These are phyloP conservation scores for Pangasius krempfi DNA, from an alignment of 2,797 vertebrate species.

Conservation along the genomic window DNA sequence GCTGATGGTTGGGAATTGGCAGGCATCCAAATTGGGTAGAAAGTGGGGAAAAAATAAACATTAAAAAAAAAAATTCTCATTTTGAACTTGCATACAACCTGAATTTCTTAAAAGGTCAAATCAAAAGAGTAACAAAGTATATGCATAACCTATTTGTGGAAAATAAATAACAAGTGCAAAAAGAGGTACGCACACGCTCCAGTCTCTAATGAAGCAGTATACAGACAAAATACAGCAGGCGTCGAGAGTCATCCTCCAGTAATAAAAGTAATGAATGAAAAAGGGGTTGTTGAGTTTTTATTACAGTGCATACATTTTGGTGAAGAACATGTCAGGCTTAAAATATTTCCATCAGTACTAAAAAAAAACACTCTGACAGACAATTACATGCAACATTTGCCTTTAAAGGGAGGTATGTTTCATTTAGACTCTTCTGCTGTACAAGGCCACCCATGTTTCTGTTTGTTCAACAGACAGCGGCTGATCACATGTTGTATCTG, in stretches of 20 bases:
- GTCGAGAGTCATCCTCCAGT: neutral
- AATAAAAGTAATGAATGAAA: neutral
- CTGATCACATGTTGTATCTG: neutral
- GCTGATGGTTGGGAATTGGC: neutral
- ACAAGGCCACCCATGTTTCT: neutral
- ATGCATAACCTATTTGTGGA: neutral
- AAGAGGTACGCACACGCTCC: neutral
- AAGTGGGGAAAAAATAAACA: neutral
- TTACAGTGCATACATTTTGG: neutral
- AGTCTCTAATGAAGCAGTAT: no score
- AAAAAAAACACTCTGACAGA: neutral
- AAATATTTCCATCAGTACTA: neutral
- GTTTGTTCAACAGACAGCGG: neutral
- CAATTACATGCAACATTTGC: neutral
- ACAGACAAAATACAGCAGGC: neutral
- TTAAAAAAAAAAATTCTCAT: neutral
- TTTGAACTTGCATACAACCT: neutral
- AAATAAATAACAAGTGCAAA: neutral
- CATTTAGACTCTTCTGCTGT: neutral
- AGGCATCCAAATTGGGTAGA: neutral
- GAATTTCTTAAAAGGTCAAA: neutral
- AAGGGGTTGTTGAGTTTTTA: neutral
- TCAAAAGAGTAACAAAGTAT: neutral
- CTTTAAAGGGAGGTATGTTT: neutral
- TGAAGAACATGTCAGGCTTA: slow-evolving; percentile 7